These are phyloP conservation scores for Labeo catla DNA, from an alignment of 2,113 vertebrate genomes.

Conservation along the genomic window DNA sequence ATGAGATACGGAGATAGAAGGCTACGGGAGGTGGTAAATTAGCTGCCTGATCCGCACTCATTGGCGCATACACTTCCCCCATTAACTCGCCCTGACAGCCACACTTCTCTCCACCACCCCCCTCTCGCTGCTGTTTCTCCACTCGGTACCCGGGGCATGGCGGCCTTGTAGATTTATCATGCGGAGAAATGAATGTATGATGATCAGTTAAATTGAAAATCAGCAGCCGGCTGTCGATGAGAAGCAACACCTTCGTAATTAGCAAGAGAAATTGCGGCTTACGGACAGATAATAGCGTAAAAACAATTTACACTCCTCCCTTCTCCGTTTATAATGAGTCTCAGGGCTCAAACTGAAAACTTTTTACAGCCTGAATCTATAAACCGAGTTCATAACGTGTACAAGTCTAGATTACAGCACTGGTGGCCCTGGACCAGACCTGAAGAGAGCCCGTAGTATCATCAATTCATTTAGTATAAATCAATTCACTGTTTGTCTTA, in stretches of 20 bases:
- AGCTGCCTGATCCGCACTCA: conserved; percentile 99
- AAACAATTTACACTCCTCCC: conserved; percentile 99
- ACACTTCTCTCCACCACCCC: not conserved
- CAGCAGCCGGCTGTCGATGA: conserved; percentile 99
- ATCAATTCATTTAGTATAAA: conserved; percentile 34
- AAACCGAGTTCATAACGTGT: conserved; percentile 81
- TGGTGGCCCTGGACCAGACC: not conserved
- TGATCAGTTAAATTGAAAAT: conserved; percentile 99
- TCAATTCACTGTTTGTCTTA: conserved; percentile 37
- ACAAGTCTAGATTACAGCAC: not conserved
- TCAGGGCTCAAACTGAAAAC: conserved; percentile 99
- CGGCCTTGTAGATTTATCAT: conserved; percentile 98
- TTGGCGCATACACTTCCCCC: conserved; percentile 89
- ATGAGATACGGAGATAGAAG: conserved; percentile 99
- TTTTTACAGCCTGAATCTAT: conserved; percentile 96
- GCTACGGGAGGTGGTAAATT: conserved; percentile 99
- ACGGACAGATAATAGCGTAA: conserved; percentile 99
- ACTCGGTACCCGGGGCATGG: conserved; percentile 92
- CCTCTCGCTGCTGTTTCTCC: conserved; percentile 6
- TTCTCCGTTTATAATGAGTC: conserved; percentile 86
- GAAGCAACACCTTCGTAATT: conserved; percentile 99
- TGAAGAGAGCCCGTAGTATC: not conserved
- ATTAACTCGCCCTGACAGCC: conserved; percentile 46
- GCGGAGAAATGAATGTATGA: conserved; percentile 99
- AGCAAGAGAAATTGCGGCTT: conserved; percentile 99